Base-by-base conservation (phyloP, 2,113 vertebrate genomes). In the Pitta sordida region DNA sequence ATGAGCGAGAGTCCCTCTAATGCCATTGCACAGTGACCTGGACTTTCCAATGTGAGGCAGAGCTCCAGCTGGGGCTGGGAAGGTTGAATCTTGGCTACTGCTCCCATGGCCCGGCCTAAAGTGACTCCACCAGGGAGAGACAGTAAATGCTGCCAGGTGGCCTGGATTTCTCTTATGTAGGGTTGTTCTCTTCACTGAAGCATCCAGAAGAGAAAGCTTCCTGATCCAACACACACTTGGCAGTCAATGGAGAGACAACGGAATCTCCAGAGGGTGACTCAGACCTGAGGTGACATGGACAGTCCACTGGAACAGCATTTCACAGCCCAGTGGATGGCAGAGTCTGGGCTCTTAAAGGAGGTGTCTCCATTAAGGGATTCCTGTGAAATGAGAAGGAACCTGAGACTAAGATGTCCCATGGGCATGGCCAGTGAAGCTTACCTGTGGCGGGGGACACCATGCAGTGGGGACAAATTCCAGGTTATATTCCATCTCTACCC, bases 41-140 rank as follows among this genome's bases (percentile, higher is more conserved):
- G 80, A 95, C 68, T 94, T 96, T 95, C 88, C 92, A 94, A 18
- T 1, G 15, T 3, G 36, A 85, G 87, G 69, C 60, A 83, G 53
- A 51, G n/a, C 41, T 86, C 48, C 86, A 91, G 58, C 65, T 41
- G 65, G 77, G 75, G 58, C 18, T 37, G 51, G 41, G 52, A 51
- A 91, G 59, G 39, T 71, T 78, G 55, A 76, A 29, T 59, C 37
- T 87, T 68, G 53, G 77, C 85, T 91, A 52, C 51, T 44, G n/a
- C 53, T 83, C 4, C 29, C 27, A 4, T 64, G 63, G 8, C 58
- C 58, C 32, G 36, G 44, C 58, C 84, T 39, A 23, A 89, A 85
- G 74, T 56, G 58, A 60, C 70, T 84, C 74, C 77, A 89, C 8
- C 12, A 30, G 53, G 37, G 36, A 94, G 46, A 80, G 39, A 81